Percentiles rank a stretch among this genome's conserved stretches.
These are phyloP conservation scores for Oceanodroma leucorhoa DNA, from an alignment of 2,797 vertebrate genomes.

Conservation along the genomic window DNA sequence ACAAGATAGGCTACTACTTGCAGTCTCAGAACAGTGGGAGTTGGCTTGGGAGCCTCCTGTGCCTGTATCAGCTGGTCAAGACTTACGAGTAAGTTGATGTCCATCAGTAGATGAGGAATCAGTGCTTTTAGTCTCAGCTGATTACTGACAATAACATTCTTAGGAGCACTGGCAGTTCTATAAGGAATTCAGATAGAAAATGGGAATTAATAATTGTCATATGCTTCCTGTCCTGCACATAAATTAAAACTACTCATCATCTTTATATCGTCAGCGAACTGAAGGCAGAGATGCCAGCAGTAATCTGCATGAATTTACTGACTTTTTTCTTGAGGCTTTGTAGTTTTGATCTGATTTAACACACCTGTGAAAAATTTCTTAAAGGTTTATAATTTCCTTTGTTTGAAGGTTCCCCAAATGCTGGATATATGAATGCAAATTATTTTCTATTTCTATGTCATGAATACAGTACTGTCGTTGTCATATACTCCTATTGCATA, in stretches of 20 bases:
- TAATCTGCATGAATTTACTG: not conserved
- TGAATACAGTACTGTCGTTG: not conserved
- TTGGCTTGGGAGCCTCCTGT: constrained; percentile 94
- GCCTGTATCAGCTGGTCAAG: constrained; percentile 96
- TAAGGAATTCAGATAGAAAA: not conserved
- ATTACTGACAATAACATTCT: not conserved
- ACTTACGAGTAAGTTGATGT: constrained; percentile 93
- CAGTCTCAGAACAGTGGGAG: constrained; percentile 88
- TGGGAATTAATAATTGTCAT: not conserved
- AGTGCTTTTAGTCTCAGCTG: not conserved
- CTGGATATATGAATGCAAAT: not conserved
- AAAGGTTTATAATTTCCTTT: not conserved
- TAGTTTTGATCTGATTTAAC: not conserved
- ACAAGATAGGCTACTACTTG: constrained; percentile 91
- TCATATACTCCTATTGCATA: not conserved
- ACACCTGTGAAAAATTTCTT: not conserved
- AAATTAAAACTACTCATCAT: not conserved
- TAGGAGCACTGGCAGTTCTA: not conserved
- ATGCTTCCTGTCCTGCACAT: not conserved
- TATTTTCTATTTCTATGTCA: not conserved
- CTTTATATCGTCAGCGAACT: not conserved
- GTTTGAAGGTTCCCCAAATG: not conserved
- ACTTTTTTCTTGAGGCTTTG: not conserved
- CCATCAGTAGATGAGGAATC: not conserved
- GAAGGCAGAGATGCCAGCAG: not conserved